Evolutionary conservation across 2,797 vertebrate species (phyloP), one percentile per base, ranked within the genome.

Genomic region (Aplochiton taeniatus): DNA sequence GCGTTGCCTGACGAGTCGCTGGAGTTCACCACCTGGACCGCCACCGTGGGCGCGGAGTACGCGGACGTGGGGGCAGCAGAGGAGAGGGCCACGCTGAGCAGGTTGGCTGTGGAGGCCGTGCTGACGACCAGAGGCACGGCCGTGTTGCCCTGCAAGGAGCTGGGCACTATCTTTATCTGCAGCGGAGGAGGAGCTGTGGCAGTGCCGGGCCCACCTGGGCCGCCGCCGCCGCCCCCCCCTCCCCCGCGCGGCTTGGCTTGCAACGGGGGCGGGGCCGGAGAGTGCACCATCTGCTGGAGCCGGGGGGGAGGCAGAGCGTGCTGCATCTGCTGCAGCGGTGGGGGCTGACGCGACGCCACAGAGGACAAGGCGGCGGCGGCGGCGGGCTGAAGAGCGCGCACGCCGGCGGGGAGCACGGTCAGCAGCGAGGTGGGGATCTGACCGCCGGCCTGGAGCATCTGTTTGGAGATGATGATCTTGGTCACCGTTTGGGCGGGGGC

Each of bases 291-390:
- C 75, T 94, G 94, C 79, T 91, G 90, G 18, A 90, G 89, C 53
- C 87, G 81, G 0, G 89, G 89, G 0, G 81, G 89, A 4, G 71
- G 90, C 0, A 87, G 93, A 0, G 95, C 91, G 9, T 89, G 93
- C 89, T 95, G 95, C 90, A 96, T 95, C 85, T 96, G 95, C 81
- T 95, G 90, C 17, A 95, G 91, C 0, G 95, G 95, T 0, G 95
- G 95, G 0, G 95, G 95, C 80, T 92, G 94, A n/a, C 91, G 94
- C 6, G 79, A 65, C 4, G 83, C 80, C 0, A 77, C 57, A 1
- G 86, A 66, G 79, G 89, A 72, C 1, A 90, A 4, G 1, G 94
- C 68, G 31, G 91, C 68, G 61, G 87, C 4, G 1, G 94, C 68
- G 31, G 91, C 68, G 61, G 87, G 88, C 67, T 89, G 89, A 51